These are phyloP conservation scores for Phoebastria nigripes DNA, from an alignment of 2,797 vertebrate genomes.

Conservation along the genomic window DNA sequence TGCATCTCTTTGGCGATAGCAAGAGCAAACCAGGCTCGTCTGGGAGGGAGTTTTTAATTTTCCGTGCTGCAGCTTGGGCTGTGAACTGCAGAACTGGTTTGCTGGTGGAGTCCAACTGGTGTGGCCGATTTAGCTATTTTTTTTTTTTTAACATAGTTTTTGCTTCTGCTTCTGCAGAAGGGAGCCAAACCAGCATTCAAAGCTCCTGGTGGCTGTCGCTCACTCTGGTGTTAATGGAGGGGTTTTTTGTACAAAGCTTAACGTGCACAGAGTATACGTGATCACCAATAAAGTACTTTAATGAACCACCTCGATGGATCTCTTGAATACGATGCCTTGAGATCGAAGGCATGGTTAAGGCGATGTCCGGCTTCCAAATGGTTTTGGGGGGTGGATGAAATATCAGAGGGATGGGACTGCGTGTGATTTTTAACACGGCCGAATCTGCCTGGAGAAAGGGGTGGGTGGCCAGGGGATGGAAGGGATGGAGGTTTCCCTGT, in stretches of 20 bases:
- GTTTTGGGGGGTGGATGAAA: background rate
- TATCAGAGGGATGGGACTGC: fast-evolving
- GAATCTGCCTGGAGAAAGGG: background rate
- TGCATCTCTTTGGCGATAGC: background rate
- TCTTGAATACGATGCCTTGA: background rate
- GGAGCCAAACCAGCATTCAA: background rate
- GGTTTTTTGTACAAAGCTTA: background rate
- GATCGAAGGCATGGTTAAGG: background rate
- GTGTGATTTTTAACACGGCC: fast-evolving
- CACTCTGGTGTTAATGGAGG: background rate
- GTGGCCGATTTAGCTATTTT: background rate
- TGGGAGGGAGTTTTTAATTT: background rate
- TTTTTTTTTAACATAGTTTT: background rate
- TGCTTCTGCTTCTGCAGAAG: background rate
- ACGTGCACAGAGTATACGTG: background rate
- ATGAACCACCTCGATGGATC: background rate
- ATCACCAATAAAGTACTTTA: slow-evolving; percentile 31
- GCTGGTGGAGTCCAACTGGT: background rate
- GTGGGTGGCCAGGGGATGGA: background rate
- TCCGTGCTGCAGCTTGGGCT: background rate
- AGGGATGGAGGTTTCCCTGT: background rate
- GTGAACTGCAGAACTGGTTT: background rate
- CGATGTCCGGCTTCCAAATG: fast-evolving
- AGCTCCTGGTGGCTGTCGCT: background rate
- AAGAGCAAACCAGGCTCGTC: background rate